phyloP scores from a whole-genome alignment of 2,113 vertebrate genomes.

The Cygnus buccinator region DNA sequence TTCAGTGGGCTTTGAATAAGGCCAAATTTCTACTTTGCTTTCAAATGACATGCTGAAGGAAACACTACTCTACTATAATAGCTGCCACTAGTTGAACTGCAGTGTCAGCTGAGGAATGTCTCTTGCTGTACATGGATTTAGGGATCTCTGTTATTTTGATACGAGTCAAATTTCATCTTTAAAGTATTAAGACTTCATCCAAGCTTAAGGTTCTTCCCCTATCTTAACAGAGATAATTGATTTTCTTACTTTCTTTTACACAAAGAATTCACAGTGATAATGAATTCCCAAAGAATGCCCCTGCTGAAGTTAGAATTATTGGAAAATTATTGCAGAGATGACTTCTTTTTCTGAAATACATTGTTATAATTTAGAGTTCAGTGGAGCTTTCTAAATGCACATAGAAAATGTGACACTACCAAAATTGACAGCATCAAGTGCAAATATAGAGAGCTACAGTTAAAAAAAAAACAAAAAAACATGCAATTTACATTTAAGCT shows the following conservation, averaged over 20 bases:
- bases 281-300: neutral
- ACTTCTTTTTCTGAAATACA: slow-evolving; percentile 12
- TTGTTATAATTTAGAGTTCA: neutral
- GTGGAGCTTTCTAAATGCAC: neutral
- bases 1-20: neutral
- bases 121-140: neutral
- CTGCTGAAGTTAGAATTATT: neutral
- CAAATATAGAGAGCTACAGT: neutral
- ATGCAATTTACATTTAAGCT: neutral
- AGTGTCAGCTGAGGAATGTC: neutral
- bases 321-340: neutral
- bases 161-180: neutral
- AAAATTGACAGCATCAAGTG: slow-evolving; percentile 3
- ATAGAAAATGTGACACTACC: neutral
- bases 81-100: neutral
- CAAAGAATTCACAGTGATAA: neutral
- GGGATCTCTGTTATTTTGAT: neutral
- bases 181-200: neutral
- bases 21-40: neutral
- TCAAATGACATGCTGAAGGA: neutral
- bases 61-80: neutral
- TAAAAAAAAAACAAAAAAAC: neutral
- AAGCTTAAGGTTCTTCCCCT: neutral
- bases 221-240: slow-evolving; percentile 1
- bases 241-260: neutral